Evolutionary conservation across 2,888 invertebrate species (phyloP), one percentile per base, ranked within the genome.

Genomic region (Apamea sordens): DNA sequence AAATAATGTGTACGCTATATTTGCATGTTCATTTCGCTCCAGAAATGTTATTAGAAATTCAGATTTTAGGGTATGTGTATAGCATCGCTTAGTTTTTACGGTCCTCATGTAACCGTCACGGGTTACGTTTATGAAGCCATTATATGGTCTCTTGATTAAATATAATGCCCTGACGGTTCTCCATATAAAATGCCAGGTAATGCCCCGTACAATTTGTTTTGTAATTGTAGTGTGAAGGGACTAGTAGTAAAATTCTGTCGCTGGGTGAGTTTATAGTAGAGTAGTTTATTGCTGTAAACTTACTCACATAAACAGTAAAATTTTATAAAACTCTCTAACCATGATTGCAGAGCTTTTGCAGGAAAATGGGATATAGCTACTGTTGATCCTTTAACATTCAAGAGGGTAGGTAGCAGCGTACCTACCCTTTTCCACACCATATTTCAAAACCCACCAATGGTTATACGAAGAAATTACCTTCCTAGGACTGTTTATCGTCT

Each of bases 1-100:
- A 93, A 94, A 93, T 92, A 93, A 94, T 92, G 92, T 92, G 91
- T 92, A 92, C 91, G 90, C 89, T 94, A 93, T 94, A 95, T 95
- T 95, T 94, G 93, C 95, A 93, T 95, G 94, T 94, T 94, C 94
- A 94, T 94, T 94, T 93, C 90, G 90, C 92, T 92, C 90, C 90
- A 91, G 94, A 93, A 91, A 93, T 93, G 93, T 94, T 95, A 95
- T 96, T 95, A 95, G 95, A 95, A 94, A 95, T 96, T 96, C 94
- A 95, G 95, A 96, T 95, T 95, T 95, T 91, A 92, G 92, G 91
- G 91, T 92, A 91, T 92, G 91, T 90, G 89, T 91, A 85, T 86
- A 88, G 91, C 86, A 87, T 81, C 92, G 90, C 93, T 95, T 94
- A 94, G 93, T 95, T 96, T 95, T 96, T 95, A 96, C 90, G 92